Conservation (phyloP, 2,797 vertebrate genomes). For the Pipistrellus pipistrellus region DNA sequence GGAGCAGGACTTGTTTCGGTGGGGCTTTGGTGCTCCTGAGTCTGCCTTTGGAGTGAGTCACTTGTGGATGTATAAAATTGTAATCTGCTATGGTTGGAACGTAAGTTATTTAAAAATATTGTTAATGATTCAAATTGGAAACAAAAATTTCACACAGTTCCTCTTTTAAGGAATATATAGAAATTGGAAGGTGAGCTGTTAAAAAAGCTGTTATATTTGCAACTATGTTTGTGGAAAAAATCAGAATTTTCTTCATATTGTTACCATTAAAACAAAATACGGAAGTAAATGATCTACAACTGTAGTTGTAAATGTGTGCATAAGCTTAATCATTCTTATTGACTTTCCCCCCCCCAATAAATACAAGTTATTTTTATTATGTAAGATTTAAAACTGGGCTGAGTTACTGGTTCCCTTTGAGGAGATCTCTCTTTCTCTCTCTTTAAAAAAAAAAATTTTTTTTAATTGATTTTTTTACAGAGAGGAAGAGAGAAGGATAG, state of each 20-base stretch:
- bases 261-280: constrained; percentile 39
- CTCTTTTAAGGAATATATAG: background rate
- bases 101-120: constrained; percentile 33
- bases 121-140: constrained; percentile 12
- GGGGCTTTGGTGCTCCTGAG: too few relatives aligned
- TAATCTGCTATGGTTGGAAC: background rate
- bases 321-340: background rate
- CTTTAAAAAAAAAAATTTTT: too few relatives aligned
- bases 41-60: too few relatives aligned
- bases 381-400: too few relatives aligned
- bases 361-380: too few relatives aligned
- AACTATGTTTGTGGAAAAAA: background rate
- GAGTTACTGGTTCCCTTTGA: too few relatives aligned
- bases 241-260: constrained; percentile 5
- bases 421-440: too few relatives aligned
- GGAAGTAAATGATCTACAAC: background rate
- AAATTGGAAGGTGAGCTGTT: background rate
- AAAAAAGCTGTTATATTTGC: constrained; percentile 17
- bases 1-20: too few relatives aligned
- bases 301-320: background rate
- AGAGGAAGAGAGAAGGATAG: too few relatives aligned
- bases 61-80: too few relatives aligned
- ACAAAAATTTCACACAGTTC: constrained; percentile 18
- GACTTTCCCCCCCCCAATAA: too few relatives aligned
- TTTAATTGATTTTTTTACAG: too few relatives aligned